Evolutionary conservation across 2,113 vertebrate species (phyloP), one percentile per base, ranked within the genome.

Genomic region (Poeciliopsis occidentalis): DNA sequence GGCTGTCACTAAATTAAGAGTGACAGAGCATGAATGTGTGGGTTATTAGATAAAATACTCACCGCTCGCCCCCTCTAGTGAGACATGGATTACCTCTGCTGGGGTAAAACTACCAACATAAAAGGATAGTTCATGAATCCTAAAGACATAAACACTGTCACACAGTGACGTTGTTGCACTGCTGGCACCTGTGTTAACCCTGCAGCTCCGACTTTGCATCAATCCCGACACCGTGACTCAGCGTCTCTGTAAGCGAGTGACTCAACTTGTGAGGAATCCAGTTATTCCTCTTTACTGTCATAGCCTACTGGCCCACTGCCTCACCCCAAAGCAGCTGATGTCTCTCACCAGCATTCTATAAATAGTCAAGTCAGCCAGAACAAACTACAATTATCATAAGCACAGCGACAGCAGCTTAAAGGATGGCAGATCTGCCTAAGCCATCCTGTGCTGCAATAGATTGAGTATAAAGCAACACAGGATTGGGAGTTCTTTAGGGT

Each of bases 191-290:
- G 15, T 1, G 3, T 6, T 29, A 4, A 41, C 31, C n/a, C 32
- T 27, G 54, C 60, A 37, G 72, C 37, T 83, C 37, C 64, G 7
- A 3, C 30, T 67, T 57, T 47, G 34, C 44, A 64, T 47, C 8
- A 71, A 60, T 69, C 57, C 63, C 13, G 69, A 31, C 27, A 61
- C 72, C 0, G 61, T 95, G 95, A 95, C 90, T 95, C 93, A 92
- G 94, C 94, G 75, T 89, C 87, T 82, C 31, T 79, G 34, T 3
- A 84, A 83, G 47, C 67, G 61, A 76, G 67, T 80, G 77, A 84
- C 19, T 79, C 8, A 73, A 83, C 69, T 76, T 34, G 22, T 11
- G 41, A 85, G 62, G 75, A 88, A 80, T 84, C 71, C 67, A 47
- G 85, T 68, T 76, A 31, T 82, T 84, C 61, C 70, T 72, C 47